phyloP scores from a whole-genome alignment of 2,113 vertebrate genomes.

The Pholis gunnellus region DNA sequence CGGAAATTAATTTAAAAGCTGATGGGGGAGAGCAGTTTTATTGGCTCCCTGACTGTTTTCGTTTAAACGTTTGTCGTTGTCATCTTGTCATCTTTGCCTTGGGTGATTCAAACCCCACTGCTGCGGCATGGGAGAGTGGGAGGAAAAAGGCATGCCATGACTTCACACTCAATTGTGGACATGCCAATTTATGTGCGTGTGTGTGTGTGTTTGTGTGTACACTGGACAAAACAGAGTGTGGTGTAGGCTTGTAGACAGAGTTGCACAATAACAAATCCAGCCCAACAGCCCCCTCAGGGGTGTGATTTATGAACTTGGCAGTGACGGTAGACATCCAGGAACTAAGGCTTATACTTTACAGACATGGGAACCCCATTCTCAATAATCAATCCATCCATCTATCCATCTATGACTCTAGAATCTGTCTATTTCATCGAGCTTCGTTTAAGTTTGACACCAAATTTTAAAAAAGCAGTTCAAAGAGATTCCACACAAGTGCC shows the following conservation, averaged over 20 bases:
- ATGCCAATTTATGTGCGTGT: conserved; percentile 44
- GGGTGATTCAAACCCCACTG: conserved; percentile 48
- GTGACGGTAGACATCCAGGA: conserved; percentile 44
- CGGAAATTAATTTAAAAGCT: conserved; percentile 16
- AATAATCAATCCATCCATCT: conserved; percentile 10
- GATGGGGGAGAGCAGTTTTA: conserved; percentile 31
- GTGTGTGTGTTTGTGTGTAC: conserved; percentile 29
- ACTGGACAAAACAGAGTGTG: conserved; percentile 40
- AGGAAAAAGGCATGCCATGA: conserved; percentile 59
- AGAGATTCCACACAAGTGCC: conserved; percentile 66
- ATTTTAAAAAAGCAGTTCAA: conserved; percentile 61
- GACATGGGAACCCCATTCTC: conserved; percentile 29
- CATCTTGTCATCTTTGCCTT: conserved; percentile 40
- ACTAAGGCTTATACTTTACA: conserved; percentile 27
- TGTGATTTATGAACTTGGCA: conserved; percentile 66
- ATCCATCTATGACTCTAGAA: not conserved
- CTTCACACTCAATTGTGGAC: conserved; percentile 57
- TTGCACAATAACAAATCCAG: conserved; percentile 65
- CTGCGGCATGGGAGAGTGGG: conserved; percentile 28
- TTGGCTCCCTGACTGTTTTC: not conserved
- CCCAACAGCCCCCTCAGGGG: conserved; percentile 54
- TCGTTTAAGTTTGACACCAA: conserved; percentile 5
- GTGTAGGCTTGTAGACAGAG: conserved; percentile 48
- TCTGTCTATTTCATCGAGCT: conserved; percentile 1
- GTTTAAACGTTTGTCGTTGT: conserved; percentile 49